Conservation (phyloP, 1,140 invertebrate species). For the Diorhabda elongata region DNA sequence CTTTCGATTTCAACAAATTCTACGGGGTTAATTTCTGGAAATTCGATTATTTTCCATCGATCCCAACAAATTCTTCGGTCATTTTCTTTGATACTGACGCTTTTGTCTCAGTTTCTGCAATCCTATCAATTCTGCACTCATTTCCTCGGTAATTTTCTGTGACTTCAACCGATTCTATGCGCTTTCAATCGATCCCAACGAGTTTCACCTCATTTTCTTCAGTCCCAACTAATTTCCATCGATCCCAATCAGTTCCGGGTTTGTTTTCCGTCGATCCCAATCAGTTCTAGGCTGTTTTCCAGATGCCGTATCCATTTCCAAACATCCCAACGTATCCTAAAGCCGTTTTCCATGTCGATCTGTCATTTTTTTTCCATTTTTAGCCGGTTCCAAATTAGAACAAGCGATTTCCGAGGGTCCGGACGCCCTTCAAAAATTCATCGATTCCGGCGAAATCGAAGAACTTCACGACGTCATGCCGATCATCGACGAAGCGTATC, state of each 20-base stretch:
- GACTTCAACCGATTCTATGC: no score
- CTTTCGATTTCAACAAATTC: no score
- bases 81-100: no score
- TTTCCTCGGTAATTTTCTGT: no score
- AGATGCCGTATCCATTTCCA: background rate
- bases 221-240: background rate
- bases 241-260: background rate
- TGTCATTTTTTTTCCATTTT: conserved; percentile 30
- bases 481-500: conserved; percentile 53
- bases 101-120: no score
- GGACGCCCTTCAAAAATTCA: conserved; percentile 68
- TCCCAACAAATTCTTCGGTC: no score
- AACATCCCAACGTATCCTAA: background rate
- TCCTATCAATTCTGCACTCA: no score
- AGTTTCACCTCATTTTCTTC: background rate
- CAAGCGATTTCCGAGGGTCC: conserved; percentile 70
- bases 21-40: no score
- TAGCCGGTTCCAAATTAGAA: conserved; percentile 68
- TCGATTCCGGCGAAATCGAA: conserved; percentile 72
- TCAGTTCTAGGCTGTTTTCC: background rate
- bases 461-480: conserved; percentile 71
- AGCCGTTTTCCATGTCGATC: background rate
- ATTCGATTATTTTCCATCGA: no score
- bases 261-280: background rate
- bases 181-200: no score